Evolutionary conservation across 2,797 vertebrate genomes (phyloP), one percentile per base, ranked within the genome.

Genomic region (Helostoma temminkii): DNA sequence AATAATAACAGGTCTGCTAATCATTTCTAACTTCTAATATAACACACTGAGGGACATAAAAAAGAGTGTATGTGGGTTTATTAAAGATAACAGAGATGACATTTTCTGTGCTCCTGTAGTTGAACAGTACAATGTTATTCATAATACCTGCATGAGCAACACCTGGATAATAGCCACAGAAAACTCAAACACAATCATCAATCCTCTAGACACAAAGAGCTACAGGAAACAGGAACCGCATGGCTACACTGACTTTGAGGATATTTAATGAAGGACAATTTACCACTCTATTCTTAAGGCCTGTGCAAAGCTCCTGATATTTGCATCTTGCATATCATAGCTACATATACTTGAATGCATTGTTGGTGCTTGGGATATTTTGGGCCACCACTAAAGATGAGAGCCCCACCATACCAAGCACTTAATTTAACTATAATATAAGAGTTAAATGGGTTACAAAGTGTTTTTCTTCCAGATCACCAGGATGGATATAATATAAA

Each of bases 1-100:
- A 5, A 10, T 80, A 18, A 68, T 90, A 19, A 81, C 34, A 76
- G 90, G 90, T 91, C 22, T 19, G 83, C 11, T 14, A 14, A 2
- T 65, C 14, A 22, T 0, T 21, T 18, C 0, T 21, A 24, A 55
- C 50, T 56, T 30, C 39, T 54, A 16, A 9, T 39, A 6, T 3
- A 2, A 65, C n/a, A n/a, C n/a, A n/a, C n/a, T n/a, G 45, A 4
- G 57, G 12, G 3, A 37, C 36, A 48, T 3, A 6, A 8, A 36
- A 25, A 2, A 37, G 19, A 22, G 11, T 12, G 6, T n/a, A 45
- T 16, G 19, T 11, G 12, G 3, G 9, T 15, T n/a, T 42, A 42
- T 30, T 8, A 26, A 43, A 28, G n/a, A 22, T 5, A 30, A 62
- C 16, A 46, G 12, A 32, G 9, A 10, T 8, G 18, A 25, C 0